These are phyloP conservation scores for Arrhopalites spinosus DNA, from an alignment of 2,888 invertebrate species.

Conservation along the genomic window DNA sequence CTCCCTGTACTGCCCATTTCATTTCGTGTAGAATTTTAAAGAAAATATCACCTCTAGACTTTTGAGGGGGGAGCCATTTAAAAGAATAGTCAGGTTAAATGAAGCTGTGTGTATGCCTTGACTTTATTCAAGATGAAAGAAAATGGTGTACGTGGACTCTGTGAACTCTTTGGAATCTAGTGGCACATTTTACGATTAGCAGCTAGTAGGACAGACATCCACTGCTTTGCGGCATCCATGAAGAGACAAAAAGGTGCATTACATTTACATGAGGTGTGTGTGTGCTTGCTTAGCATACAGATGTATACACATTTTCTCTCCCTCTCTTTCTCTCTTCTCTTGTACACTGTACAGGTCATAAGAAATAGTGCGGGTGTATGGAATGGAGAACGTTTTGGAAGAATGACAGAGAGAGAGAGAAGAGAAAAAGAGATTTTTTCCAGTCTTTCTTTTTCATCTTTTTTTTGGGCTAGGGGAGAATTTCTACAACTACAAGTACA, in stretches of 20 bases:
- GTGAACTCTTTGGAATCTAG: neutral
- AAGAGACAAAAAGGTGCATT: constrained; percentile 36
- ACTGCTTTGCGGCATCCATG: constrained; percentile 36
- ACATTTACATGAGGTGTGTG: constrained; percentile 37
- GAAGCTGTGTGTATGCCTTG: neutral
- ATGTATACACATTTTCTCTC: neutral
- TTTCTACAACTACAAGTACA: too few species aligned
- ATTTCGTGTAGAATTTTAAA: too few species aligned
- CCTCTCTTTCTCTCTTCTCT: neutral
- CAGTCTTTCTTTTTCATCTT: constrained; percentile 3
- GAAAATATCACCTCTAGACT: too few species aligned
- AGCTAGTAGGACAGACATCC: constrained; percentile 15
- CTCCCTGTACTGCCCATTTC: too few species aligned
- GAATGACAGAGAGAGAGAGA: constrained; percentile 1
- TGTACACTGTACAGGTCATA: neutral
- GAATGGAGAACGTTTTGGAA: neutral
- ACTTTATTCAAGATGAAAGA: neutral
- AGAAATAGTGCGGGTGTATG: constrained; percentile 13
- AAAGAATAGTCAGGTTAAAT: neutral
- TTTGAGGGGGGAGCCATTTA: neutral
- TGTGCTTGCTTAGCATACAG: constrained; percentile 36
- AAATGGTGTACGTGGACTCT: neutral
- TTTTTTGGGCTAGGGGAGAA: too few species aligned
- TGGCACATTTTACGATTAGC: constrained; percentile 29
- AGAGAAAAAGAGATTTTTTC: neutral